Base-by-base conservation (phyloP, 1,140 invertebrate species). In the Temnothorax curvispinosus region DNA sequence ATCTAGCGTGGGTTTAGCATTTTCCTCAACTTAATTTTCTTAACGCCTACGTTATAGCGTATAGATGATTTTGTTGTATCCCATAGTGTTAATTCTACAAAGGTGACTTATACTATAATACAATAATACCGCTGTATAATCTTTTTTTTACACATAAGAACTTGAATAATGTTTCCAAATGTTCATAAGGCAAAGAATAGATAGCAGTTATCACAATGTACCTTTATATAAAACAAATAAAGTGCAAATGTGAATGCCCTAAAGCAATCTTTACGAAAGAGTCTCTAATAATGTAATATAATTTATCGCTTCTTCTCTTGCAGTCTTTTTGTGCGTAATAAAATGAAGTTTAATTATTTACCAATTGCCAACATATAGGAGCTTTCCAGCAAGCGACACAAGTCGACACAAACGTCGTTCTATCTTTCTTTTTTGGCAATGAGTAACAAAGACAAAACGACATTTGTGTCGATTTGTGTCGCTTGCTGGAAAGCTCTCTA, bases 81-180 rank as follows among this genome's bases (percentile, higher is more conserved):
- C 69, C 50, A 76, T 85, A 90, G 60, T 27, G 27, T 81, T 91
- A 89, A 85, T 85, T 91, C 87, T 87, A 60, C 54, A 85, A 44
- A 65, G 60, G 38, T 88, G 77, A 90, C 81, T 58, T 90, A 87
- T 87, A 35, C 80, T 88, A 91, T 75, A 67, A 82, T 86, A 91
- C 78, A 67, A 82, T 86, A 60, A 71, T 35, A n/a, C 89, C 89
- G 76, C 44, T 93, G 88, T 93, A 90, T 91, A 77, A 92, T 93
- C 92, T 92, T 93, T 93, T n/a, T 93, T 93, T 92, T 92, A 92
- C 88, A 92, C 89, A 91, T 90, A 90, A 93, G 84, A 93, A 92
- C 67, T 78, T 91, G 81, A 89, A 90, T 87, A 92, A 89, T 93
- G 87, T 94, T 94, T 93, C 90, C 41, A 89, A 92, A 92, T 91